Evolutionary conservation across 2,113 vertebrate genomes (phyloP).

Genomic region (Ondatra zibethicus): DNA sequence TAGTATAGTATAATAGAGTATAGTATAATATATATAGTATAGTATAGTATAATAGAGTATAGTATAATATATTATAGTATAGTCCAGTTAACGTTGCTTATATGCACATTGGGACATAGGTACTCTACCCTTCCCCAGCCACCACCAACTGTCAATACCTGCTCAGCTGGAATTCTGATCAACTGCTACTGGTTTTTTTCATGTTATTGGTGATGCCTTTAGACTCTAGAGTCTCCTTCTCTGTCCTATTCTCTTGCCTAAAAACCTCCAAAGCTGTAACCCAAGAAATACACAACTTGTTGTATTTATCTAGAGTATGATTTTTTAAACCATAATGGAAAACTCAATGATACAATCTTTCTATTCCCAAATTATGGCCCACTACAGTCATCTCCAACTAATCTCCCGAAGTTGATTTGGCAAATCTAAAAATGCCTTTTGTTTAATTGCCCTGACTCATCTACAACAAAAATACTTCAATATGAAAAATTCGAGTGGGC

Average conservation of each 20-base stretch:
- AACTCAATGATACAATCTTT: neutral
- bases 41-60: too few relatives aligned
- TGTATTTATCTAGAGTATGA: neutral
- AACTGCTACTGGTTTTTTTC: neutral
- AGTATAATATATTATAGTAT: too few relatives aligned
- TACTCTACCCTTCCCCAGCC: neutral
- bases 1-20: too few relatives aligned
- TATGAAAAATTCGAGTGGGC: neutral
- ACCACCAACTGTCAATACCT: neutral
- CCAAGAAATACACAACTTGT: neutral
- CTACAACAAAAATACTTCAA: neutral
- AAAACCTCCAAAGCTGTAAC: neutral
- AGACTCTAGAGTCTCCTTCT: neutral
- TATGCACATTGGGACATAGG: too few relatives aligned
- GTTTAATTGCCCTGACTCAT: neutral
- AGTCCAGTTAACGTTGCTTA: neutral
- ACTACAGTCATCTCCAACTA: neutral
- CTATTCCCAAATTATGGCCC: neutral
- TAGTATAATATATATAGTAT: too few relatives aligned
- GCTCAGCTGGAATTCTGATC: neutral
- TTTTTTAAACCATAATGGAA: neutral
- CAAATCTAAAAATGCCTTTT: neutral
- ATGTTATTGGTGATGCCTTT: neutral
- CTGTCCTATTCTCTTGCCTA: neutral
- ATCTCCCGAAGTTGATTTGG: neutral